Base-by-base conservation (phyloP, 2,888 invertebrate species). In the Lasioglossum leucozonium region DNA sequence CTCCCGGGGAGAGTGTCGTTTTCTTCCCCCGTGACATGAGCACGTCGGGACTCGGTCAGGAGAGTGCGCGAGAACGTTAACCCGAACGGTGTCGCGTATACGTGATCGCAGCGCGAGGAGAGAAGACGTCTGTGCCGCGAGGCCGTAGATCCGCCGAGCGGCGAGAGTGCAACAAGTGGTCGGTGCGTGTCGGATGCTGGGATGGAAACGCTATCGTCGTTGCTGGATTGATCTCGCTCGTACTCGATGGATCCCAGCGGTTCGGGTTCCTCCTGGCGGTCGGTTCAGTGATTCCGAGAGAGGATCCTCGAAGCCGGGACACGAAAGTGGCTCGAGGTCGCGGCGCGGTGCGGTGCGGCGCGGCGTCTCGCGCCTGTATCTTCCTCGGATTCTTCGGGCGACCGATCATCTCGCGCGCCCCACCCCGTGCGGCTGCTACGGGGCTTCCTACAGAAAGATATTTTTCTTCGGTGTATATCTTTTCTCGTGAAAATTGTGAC, bases 121-220 rank as follows among this genome's bases (percentile, higher is more conserved):
- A n/a, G n/a, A n/a, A 76, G 42, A 44, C 65, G 80, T n/a, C n/a
- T n/a, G n/a, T n/a, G 40, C 34, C 75, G 40, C 65, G 71, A 40
- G 67, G 51, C n/a, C 47, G 67, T 55, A 40, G 42, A 69, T 78
- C 75, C 65, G 44, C 72, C 37, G n/a, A n/a, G 37, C 11, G 3
- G 47, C 81, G 55, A 85, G 81, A 85, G 81, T 78, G 91, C 91
- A 91, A 91, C 91, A 91, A 91, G 91, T 91, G 90, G 91, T 85
- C 79, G 58, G 58, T 62, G 47, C 0, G 47, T n/a, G 51, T 75
- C 81, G 81, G 71, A 74, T 73, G 58, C 71, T 77, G 80, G 47
- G 47, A 74, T 58, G 71, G 13, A 85, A 40, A 26, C 72, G 74
- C 51, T 42, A 44, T 16, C 30, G 62, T 67, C n/a, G n/a, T n/a